Base-by-base conservation (phyloP, 2,888 invertebrate genomes). In the Oligia fasciuncula region DNA sequence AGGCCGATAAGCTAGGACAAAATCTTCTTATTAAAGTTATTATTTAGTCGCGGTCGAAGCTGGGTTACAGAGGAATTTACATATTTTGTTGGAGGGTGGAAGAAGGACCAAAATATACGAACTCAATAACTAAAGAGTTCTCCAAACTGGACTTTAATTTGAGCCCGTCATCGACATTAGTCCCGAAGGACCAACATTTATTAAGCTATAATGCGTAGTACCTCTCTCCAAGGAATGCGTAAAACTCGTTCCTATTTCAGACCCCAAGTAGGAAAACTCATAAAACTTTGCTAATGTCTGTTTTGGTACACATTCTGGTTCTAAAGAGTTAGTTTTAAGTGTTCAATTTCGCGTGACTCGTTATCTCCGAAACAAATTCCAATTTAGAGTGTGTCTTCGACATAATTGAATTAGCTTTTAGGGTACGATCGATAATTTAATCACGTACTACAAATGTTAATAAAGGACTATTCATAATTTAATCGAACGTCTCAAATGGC, bases 401-500 rank as follows among this genome's bases (percentile, higher is more conserved):
- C 23, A 17, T 74, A 49, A 81, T 77, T 63, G 46, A 74, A 77
- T 85, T 49, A 77, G 71, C 65, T 83, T 72, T 77, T 35, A 46
- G 46, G 29, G 63, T 51, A 76, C 80, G 68, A 76, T 79, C 79
- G 72, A 79, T 83, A 60, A 77, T 81, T 84, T 76, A 67, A 85
- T 83, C 66, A 54, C 49, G 71, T 65, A 63, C 71, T 69, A 86
- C 77, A 68, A 76, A 86, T 79, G 72, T 75, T 85, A 82, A 88
- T 90, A 83, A 82, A 78, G 75, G 79, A 91, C 90, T 91, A 90
- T 92, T 91, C 92, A 93, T 95, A 94, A 96, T 95, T 94, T 94
- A 93, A 89, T 89, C 90, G 92, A 93, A 86, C 92, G 91, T 93
- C 94, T 94, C 94, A 95, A 96, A 95, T 92, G 95, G 92, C 88